phyloP scores from a whole-genome alignment of 2,113 vertebrate genomes.

The Pteropus alecto region DNA sequence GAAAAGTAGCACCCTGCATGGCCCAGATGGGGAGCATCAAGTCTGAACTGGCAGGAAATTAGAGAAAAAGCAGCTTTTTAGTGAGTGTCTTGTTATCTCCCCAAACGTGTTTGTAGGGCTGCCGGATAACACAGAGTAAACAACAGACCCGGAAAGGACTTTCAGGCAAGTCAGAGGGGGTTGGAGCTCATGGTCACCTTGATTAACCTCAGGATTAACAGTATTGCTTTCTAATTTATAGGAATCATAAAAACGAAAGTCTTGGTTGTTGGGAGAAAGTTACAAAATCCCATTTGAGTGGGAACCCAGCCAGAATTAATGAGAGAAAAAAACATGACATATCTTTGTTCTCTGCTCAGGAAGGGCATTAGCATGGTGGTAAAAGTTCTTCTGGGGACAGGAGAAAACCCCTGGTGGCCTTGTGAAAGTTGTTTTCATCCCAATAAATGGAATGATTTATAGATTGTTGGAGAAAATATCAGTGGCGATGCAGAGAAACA shows the following conservation, averaged over 20 bases:
- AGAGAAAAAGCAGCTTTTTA: background rate
- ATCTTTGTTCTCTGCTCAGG: background rate
- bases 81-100: background rate
- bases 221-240: constrained; percentile 21
- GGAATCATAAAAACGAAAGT: constrained; percentile 33
- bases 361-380: background rate
- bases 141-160: constrained; percentile 12
- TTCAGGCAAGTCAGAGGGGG: constrained; percentile 16
- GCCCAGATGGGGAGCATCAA: background rate
- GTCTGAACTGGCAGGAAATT: background rate
- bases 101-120: background rate
- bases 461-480: background rate
- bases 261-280: background rate
- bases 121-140: background rate
- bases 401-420: background rate
- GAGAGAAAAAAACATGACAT: background rate
- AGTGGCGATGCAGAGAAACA: background rate
- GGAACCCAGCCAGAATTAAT: constrained; percentile 44
- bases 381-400: background rate
- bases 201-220: background rate
- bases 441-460: background rate
- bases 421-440: constrained; percentile 3
- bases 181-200: background rate
- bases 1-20: background rate
- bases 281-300: constrained; percentile 33